phyloP scores from a whole-genome alignment of 2,888 invertebrate genomes.

The Melieria crassipennis region DNA sequence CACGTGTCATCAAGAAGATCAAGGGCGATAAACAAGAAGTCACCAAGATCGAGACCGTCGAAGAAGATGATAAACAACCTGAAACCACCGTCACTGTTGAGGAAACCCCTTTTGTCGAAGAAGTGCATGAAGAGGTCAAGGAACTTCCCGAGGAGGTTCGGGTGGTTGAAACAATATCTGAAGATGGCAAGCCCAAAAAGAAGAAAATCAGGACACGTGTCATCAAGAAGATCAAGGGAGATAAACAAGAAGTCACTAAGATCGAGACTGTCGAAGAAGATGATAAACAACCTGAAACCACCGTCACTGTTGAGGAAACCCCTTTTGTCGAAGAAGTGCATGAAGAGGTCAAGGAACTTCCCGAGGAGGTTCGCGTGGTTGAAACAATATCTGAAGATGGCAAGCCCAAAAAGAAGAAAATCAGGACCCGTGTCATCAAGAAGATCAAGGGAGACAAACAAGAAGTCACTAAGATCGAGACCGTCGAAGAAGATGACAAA shows the following conservation, averaged over 20 bases:
- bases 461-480: constrained; percentile 25
- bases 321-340: constrained; percentile 7
- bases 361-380: constrained; percentile 25
- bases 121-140: constrained; percentile 3
- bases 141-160: constrained; percentile 24
- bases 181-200: constrained; percentile 25
- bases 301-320: constrained; percentile 26
- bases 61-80: constrained; percentile 24
- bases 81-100: constrained; percentile 24
- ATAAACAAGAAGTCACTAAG: constrained; percentile 26
- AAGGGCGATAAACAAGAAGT: constrained; percentile 29
- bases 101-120: constrained; percentile 17
- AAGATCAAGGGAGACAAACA: constrained; percentile 25
- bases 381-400: constrained; percentile 22
- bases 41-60: constrained; percentile 26
- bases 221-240: constrained; percentile 23
- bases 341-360: constrained; percentile 13
- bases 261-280: constrained; percentile 22
- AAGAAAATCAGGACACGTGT: constrained; percentile 22
- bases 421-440: constrained; percentile 18
- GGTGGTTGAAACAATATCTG: constrained; percentile 10
- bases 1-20: constrained; percentile 18
- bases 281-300: constrained; percentile 25
- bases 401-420: constrained; percentile 26
- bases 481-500: constrained; percentile 28